phyloP scores from a whole-genome alignment of 1,140 invertebrate genomes.

The Diachasmimorpha longicaudata region DNA sequence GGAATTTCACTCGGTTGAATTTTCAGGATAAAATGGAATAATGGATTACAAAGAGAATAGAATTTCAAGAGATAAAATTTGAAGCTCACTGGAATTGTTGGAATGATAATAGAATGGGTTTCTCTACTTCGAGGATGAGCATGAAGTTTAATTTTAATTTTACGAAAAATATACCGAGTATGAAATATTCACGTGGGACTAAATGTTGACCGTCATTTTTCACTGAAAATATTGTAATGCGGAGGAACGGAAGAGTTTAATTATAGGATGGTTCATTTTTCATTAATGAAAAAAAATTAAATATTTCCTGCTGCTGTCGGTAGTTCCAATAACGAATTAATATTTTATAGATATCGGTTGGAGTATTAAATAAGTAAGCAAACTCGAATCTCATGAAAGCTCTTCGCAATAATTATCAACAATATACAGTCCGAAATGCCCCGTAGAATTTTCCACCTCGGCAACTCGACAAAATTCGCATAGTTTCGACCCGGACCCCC shows the following conservation, averaged over 20 bases:
- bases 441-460: too few species aligned
- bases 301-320: too few species aligned
- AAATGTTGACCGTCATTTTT: neutral
- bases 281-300: too few species aligned
- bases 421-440: neutral
- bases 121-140: neutral
- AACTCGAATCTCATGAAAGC: neutral
- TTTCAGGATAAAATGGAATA: neutral
- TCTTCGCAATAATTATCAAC: neutral
- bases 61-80: neutral
- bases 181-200: neutral
- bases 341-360: too few species aligned
- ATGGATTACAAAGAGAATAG: neutral
- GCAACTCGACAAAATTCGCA: too few species aligned
- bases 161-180: neutral
- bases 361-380: too few species aligned
- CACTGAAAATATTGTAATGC: too few species aligned
- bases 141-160: neutral
- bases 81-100: neutral
- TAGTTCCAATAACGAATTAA: too few species aligned
- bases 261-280: too few species aligned
- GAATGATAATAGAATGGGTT: neutral
- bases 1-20: neutral
- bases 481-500: too few species aligned
- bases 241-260: too few species aligned